phyloP scores from a whole-genome alignment of 2,113 vertebrate genomes.

The Gadus macrocephalus region DNA sequence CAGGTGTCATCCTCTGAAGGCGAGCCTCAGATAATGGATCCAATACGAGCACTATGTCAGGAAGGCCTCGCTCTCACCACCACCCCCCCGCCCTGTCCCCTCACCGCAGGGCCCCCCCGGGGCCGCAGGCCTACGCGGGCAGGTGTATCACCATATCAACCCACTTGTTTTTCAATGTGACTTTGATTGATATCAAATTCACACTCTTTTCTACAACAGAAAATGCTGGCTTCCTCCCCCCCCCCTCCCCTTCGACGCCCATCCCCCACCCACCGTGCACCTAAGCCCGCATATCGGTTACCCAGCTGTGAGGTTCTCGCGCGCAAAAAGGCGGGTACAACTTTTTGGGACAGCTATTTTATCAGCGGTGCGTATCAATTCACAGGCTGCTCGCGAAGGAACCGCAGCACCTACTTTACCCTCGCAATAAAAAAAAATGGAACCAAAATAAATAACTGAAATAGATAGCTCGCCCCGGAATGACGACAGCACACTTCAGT shows the following conservation, averaged over 20 bases:
- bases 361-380: constrained; percentile 30
- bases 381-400: constrained; percentile 23
- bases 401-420: constrained; percentile 8
- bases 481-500: too few relatives aligned
- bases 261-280: constrained; percentile 11
- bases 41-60: constrained; percentile 36
- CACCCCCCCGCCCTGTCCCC: neutral
- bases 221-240: too few relatives aligned
- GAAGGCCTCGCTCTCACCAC: constrained; percentile 18
- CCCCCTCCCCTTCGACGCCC: too few relatives aligned
- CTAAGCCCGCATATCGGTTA: constrained; percentile 42
- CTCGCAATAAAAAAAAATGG: constrained; percentile 4
- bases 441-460: too few relatives aligned
- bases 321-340: constrained; percentile 26
- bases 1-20: constrained; percentile 66
- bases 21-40: constrained; percentile 56
- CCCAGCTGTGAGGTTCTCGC: neutral
- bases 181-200: constrained; percentile 70
- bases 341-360: constrained; percentile 23
- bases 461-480: neutral
- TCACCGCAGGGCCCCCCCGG: constrained; percentile 36
- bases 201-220: constrained; percentile 32
- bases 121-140: constrained; percentile 13
- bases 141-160: constrained; percentile 56
- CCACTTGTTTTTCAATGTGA: constrained; percentile 66